Conservation (phyloP, 2,888 invertebrate genomes). For the Scaptomyza tumidula region DNA sequence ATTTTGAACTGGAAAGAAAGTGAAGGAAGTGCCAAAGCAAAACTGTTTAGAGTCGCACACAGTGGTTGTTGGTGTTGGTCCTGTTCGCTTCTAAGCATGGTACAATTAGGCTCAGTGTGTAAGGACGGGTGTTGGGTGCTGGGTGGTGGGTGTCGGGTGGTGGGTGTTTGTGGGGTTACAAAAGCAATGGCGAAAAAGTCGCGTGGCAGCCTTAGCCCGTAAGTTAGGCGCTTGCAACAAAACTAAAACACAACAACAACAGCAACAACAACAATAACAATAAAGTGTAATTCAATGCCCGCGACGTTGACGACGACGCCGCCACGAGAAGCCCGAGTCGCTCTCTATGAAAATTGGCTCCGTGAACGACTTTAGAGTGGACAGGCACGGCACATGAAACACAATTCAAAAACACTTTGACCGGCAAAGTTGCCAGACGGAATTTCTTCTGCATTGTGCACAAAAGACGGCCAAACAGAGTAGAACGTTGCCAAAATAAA, state of each 20-base stretch:
- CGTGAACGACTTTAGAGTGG: slow-evolving; percentile 76
- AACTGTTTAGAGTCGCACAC: slow-evolving; percentile 52
- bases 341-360: slow-evolving; percentile 75
- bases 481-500: slow-evolving; percentile 18
- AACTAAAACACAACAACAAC: slow-evolving; percentile 37
- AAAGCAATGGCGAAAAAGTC: slow-evolving; percentile 44
- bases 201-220: slow-evolving; percentile 75
- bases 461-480: slow-evolving; percentile 31
- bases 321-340: slow-evolving; percentile 48
- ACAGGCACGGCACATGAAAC: slow-evolving; percentile 77
- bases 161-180: not conserved
- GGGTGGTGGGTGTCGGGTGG: slow-evolving; percentile 11
- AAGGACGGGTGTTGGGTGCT: not conserved
- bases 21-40: slow-evolving; percentile 35
- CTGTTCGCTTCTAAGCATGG: slow-evolving; percentile 38
- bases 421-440: slow-evolving; percentile 83
- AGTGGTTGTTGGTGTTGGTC: slow-evolving; percentile 30
- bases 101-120: slow-evolving; percentile 42
- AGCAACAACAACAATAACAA: slow-evolving; percentile 41
- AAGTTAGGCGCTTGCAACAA: slow-evolving; percentile 73
- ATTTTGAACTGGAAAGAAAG: slow-evolving; percentile 5
- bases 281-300: slow-evolving; percentile 73
- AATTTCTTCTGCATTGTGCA: slow-evolving; percentile 72
- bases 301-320: slow-evolving; percentile 27
- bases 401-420: slow-evolving; percentile 83